A percentile compares a stretch with the other conserved stretches of the same genome.
Evolutionary conservation across 2,113 vertebrate species (phyloP).

Genomic region (Anser brachyrhynchus): DNA sequence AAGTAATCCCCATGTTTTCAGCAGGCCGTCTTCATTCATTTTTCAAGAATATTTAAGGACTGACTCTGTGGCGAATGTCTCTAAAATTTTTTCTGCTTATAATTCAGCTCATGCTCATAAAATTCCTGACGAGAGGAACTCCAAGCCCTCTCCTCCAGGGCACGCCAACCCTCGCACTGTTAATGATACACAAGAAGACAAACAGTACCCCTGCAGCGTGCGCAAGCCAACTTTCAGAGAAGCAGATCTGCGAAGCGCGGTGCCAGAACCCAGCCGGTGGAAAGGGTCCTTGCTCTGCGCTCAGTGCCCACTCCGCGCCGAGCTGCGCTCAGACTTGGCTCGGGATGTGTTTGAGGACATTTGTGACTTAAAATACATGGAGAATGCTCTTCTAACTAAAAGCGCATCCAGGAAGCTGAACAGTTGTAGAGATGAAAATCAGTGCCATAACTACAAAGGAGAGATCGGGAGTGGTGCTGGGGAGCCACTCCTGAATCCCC

Average conservation of each 20-base stretch:
- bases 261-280: neutral
- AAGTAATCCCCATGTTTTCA: conserved; percentile 49
- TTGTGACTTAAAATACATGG: neutral
- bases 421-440: neutral
- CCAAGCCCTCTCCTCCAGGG: conserved; percentile 21
- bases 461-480: neutral
- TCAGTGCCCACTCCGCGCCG: neutral
- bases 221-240: neutral
- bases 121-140: conserved; percentile 41
- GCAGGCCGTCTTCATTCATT: conserved; percentile 65
- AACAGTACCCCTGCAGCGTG: neutral
- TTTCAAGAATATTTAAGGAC: conserved; percentile 70
- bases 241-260: neutral
- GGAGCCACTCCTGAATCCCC: neutral
- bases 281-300: neutral
- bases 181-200: conserved; percentile 33
- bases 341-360: neutral
- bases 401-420: neutral
- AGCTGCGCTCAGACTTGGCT: neutral
- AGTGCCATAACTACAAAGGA: neutral
- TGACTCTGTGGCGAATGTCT: neutral
- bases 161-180: neutral
- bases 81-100: conserved; percentile 57
- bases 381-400: neutral
- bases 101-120: conserved; percentile 24